A percentile compares a stretch with the other conserved stretches of the same genome.
Conservation (phyloP, 2,113 vertebrate species). For the Anarrhichthys ocellatus region DNA sequence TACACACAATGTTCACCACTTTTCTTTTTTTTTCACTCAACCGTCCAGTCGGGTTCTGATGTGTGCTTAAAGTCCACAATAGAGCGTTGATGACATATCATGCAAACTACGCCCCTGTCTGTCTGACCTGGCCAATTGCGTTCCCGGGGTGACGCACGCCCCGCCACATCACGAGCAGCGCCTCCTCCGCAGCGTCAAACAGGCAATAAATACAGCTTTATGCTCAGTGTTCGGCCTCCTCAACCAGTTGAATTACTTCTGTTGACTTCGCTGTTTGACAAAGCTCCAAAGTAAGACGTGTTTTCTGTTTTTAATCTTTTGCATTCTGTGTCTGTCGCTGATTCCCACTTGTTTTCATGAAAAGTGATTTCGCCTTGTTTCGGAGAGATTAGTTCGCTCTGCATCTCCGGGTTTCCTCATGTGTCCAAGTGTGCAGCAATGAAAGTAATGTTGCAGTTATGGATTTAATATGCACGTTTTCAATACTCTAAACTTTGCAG, state of each 20-base stretch:
- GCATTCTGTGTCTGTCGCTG: background rate
- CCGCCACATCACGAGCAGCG: conserved; percentile 62
- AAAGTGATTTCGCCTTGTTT: background rate
- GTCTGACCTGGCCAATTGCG: conserved; percentile 67
- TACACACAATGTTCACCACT: conserved; percentile 23
- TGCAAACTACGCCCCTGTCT: conserved; percentile 47
- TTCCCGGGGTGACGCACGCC: conserved; percentile 64
- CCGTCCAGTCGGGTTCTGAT: background rate
- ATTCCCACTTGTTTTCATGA: background rate
- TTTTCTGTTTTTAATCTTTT: background rate
- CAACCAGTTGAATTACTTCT: conserved; percentile 9
- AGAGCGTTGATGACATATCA: background rate
- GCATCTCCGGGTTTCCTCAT: background rate
- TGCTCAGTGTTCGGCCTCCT: conserved; percentile 21
- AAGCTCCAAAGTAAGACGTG: conserved; percentile 63
- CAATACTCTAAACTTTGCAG: background rate
- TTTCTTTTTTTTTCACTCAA: conserved; percentile 9
- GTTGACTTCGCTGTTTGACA: conserved; percentile 24
- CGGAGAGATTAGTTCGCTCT: background rate
- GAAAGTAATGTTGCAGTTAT: background rate
- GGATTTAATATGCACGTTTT: background rate
- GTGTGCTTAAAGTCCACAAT: conserved; percentile 54
- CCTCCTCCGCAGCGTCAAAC: conserved; percentile 43
- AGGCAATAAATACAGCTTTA: conserved; percentile 69
- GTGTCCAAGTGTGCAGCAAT: background rate